Evolutionary conservation across 2,888 invertebrate genomes (phyloP), one percentile per base, ranked within the genome.

Genomic region (Ligdia adustata): DNA sequence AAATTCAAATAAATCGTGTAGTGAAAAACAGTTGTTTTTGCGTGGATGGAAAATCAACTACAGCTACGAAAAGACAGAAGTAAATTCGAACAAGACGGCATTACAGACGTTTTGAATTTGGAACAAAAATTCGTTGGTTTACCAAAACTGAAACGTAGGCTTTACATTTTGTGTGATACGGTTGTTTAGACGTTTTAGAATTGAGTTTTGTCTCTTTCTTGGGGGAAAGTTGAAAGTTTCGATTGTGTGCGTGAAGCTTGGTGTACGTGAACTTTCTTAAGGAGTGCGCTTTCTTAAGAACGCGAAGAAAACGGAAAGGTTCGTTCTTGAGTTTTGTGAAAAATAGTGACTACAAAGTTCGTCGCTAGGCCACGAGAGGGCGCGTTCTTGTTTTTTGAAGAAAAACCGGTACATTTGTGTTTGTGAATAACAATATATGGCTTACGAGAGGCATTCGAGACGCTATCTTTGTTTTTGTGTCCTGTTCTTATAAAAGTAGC

Each of bases 301-400:
- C 68, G 78, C 75, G 82, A 88, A 89, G 87, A 88, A 90, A 86
- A 66, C 73, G 76, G 79, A 86, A 89, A 87, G 86, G 87, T 83
- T 87, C 76, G 72, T 79, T 79, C 82, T 89, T 78, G 79, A 81
- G 66, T 85, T 86, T 84, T 73, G 78, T 77, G 81, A 87, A 89
- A 89, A 88, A 88, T 82, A 69, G 60, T 55, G 49, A 62, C 75
- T 55, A 75, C 50, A 57, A 52, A 66, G 79, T 90, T 84, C 84
- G 20, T 9, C 40, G 57, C 44, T 13, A 14, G 38, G 35, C 63
- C 76, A 71, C 55, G 40, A 90, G 90, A 89, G 85, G 90, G 87
- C 90, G 85, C 62, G 34, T 50, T 58, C 49, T 54, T 7, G 26
- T 54, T 62, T 61, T 72, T 66, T 62, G 18, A 3, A 22, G 4